Evolutionary conservation across 2,113 vertebrate genomes (phyloP).

Genomic region (Anhinga anhinga): DNA sequence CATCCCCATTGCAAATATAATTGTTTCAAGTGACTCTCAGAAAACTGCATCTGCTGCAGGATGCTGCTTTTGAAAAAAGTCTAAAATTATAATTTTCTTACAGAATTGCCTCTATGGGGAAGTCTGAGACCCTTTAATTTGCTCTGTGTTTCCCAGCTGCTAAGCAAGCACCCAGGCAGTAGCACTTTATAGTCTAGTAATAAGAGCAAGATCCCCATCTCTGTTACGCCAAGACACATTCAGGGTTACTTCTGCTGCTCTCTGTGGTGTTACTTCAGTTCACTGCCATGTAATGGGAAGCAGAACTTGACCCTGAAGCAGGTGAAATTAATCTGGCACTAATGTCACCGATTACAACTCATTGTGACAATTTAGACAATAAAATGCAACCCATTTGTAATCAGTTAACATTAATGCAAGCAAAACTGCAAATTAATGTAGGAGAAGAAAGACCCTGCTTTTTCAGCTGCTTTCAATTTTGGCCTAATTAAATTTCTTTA

Average conservation of each 20-base stretch:
- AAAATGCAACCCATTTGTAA: background rate
- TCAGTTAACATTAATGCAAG: background rate
- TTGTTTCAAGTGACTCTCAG: background rate
- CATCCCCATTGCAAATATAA: background rate
- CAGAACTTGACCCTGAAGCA: background rate
- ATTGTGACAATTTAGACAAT: background rate
- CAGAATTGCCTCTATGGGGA: background rate
- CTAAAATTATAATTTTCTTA: background rate
- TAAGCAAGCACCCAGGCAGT: background rate
- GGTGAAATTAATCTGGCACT: background rate
- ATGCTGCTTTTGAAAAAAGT: background rate
- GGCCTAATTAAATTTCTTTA: background rate
- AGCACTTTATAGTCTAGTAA: background rate
- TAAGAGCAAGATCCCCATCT: background rate
- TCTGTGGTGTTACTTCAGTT: background rate
- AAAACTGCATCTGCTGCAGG: background rate
- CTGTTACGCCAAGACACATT: background rate
- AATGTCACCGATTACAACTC: background rate
- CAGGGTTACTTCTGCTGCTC: background rate
- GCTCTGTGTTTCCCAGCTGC: background rate
- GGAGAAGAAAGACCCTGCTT: background rate
- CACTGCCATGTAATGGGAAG: background rate
- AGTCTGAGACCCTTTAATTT: background rate
- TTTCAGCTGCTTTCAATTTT: background rate
- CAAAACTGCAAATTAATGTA: background rate